Base-by-base conservation (phyloP, 2,888 invertebrate species). In the Cenopis cana region DNA sequence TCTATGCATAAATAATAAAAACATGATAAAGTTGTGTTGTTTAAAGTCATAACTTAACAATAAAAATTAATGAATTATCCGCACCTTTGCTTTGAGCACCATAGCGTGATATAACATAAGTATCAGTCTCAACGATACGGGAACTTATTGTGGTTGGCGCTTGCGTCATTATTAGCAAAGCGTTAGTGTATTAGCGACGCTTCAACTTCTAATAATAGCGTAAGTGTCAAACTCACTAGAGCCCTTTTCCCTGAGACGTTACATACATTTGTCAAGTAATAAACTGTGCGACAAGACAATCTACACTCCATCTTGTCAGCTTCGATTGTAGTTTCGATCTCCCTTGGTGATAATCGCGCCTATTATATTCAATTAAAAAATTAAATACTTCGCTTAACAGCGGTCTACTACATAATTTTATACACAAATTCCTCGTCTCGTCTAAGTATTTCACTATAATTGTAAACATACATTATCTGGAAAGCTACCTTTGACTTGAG, bases 401-500 rank as follows among this genome's bases (percentile, higher is more conserved):
- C n/a, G 36, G 14, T 33, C 46, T 50, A 69, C 29, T 36, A 57
- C 59, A 59, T 65, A 54, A 55, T 55, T 65, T 24, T 65, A 59
- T 65, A 69, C 38, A 33, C 29, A 65, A 65, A 70, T 70, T 20
- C 59, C 46, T 64, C n/a, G 36, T 59, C 20, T 41, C 17, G 52
- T 50, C 60, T 54, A 54, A 54, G 54, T 20, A 65, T 70, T 70
- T 66, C 65, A 54, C 59, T 70, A 60, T 66, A 60, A 66, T 66
- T 66, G 65, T 60, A 46, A 49, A n/a, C 56, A 62, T 57, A 69
- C 38, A 64, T 64, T 69, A 64, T 64, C 56, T 46, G 56, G n/a
- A 36, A 50, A 61, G 36, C 49, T 70, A 60, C 46, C 54, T 54
- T 29, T 50, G 33, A 50, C 50, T 49, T 17, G 33, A 54, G 36